These are phyloP conservation scores for Chaunax sp. DNA, from an alignment of 2,797 vertebrate genomes.

Conservation along the genomic window DNA sequence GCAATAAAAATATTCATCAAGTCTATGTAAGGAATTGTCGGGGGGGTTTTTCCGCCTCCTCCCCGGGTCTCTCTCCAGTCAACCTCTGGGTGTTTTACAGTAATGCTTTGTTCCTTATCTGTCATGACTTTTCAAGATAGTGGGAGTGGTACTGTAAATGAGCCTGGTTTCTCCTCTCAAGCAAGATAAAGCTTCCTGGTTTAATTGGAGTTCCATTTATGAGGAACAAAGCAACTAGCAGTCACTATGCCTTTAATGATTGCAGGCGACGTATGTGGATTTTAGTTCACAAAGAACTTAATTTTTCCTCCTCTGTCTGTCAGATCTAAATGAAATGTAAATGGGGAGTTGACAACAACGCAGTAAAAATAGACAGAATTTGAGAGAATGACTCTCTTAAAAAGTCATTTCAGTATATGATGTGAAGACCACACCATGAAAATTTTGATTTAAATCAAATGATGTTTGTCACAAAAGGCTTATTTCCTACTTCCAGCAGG, in stretches of 20 bases:
- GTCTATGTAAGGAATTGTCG: slow-evolving; percentile 70
- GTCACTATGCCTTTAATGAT: slow-evolving; percentile 63
- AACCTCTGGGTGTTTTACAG: slow-evolving; percentile 57
- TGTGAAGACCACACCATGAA: too few species aligned
- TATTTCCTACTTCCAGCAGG: too few species aligned
- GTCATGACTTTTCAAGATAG: slow-evolving; percentile 71
- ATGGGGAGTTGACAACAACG: slow-evolving; percentile 38
- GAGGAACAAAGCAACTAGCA: slow-evolving; percentile 68
- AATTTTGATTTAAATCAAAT: too few species aligned
- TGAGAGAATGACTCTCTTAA: slow-evolving; percentile 48
- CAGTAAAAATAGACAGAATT: slow-evolving; percentile 21
- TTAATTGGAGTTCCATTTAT: slow-evolving; percentile 77
- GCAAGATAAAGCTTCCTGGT: slow-evolving; percentile 68
- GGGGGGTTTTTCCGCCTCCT: slow-evolving; percentile 64
- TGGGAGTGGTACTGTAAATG: slow-evolving; percentile 70
- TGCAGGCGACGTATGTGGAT: slow-evolving; percentile 45
- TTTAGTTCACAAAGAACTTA: slow-evolving; percentile 66
- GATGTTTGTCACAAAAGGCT: too few species aligned
- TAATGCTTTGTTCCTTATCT: slow-evolving; percentile 68
- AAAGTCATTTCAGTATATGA: slow-evolving; percentile 41
- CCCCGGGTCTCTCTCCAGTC: slow-evolving; percentile 62
- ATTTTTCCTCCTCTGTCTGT: slow-evolving; percentile 41
- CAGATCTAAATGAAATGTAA: slow-evolving; percentile 64
- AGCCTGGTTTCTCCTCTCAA: slow-evolving; percentile 60
- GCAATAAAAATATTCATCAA: slow-evolving; percentile 68